phyloP scores from a whole-genome alignment of 1,140 invertebrate genomes.

The Copidosoma floridanum region DNA sequence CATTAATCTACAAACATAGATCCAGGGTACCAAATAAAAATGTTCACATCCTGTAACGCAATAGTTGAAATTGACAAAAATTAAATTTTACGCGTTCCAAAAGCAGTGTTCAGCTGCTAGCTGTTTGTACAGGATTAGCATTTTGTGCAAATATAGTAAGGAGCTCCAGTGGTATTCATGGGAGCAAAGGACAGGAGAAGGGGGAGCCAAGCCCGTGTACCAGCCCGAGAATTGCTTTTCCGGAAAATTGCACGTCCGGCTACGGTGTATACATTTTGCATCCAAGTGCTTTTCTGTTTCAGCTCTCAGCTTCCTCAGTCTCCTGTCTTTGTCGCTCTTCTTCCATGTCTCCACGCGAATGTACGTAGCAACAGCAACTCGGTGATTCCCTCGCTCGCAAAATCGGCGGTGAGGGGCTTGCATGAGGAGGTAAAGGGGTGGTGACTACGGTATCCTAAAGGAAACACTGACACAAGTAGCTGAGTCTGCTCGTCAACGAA shows the following conservation, averaged over 20 bases:
- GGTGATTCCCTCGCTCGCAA: constrained; percentile 29
- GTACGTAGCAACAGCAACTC: constrained; percentile 12
- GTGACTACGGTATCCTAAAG: background rate
- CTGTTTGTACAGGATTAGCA: constrained; percentile 37
- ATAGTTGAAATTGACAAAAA: no score
- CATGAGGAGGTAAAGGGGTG: no score
- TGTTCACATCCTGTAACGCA: no score
- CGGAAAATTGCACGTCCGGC: constrained; percentile 43
- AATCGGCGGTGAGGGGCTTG: constrained; percentile 50
- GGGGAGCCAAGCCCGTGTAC: background rate
- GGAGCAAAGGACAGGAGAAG: no score
- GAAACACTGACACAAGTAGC: background rate
- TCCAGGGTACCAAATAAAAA: no score
- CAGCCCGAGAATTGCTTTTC: constrained; percentile 37
- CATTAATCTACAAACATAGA: no score
- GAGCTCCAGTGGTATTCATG: no score
- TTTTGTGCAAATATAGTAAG: constrained; percentile 42
- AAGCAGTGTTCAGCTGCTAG: background rate
- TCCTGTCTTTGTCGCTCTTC: no score
- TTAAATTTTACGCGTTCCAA: background rate
- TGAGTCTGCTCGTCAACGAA: constrained; percentile 48
- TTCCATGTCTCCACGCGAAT: background rate
- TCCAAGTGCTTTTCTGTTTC: constrained; percentile 28
- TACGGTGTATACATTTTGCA: constrained; percentile 36
- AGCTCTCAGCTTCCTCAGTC: background rate